These are phyloP conservation scores for Melanotaenia boesemani DNA, from an alignment of 2,797 vertebrate species.

Conservation along the genomic window DNA sequence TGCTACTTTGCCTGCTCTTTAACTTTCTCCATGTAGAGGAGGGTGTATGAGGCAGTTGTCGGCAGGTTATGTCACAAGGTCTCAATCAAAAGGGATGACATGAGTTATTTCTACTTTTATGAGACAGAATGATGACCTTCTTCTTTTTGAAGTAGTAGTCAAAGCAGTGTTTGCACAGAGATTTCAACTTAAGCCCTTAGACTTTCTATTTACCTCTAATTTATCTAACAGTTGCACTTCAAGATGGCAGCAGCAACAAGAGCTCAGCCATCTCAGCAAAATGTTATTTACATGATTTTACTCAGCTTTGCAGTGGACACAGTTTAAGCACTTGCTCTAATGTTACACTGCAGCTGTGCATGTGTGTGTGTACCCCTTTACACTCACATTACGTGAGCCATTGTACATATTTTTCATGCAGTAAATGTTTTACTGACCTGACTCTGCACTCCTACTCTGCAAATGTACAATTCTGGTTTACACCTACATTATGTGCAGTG, in stretches of 20 bases:
- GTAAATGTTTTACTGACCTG: neutral
- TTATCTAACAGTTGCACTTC: too few species aligned
- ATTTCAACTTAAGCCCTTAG: too few species aligned
- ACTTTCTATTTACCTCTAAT: too few species aligned
- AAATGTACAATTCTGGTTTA: too few species aligned
- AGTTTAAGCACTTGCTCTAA: too few species aligned
- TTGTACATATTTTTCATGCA: neutral
- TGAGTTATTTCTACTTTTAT: neutral
- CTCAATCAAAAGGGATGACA: neutral
- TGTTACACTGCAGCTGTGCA: too few species aligned
- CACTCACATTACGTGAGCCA: too few species aligned
- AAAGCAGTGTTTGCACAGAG: neutral
- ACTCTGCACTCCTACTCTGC: too few species aligned
- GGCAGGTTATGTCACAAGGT: neutral
- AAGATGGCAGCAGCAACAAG: too few species aligned
- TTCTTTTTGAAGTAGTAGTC: constrained; percentile 5
- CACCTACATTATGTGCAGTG: too few species aligned
- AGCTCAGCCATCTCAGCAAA: neutral
- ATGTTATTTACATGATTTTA: neutral
- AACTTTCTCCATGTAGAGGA: constrained; percentile 26
- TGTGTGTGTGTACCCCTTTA: too few species aligned
- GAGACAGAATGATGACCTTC: constrained; percentile 2
- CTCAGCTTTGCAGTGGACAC: neutral
- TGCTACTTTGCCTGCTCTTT: constrained; percentile 7
- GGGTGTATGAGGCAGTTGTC: constrained; percentile 6